Evolutionary conservation across 2,113 vertebrate species (phyloP).

Genomic region (Phocoena phocoena): DNA sequence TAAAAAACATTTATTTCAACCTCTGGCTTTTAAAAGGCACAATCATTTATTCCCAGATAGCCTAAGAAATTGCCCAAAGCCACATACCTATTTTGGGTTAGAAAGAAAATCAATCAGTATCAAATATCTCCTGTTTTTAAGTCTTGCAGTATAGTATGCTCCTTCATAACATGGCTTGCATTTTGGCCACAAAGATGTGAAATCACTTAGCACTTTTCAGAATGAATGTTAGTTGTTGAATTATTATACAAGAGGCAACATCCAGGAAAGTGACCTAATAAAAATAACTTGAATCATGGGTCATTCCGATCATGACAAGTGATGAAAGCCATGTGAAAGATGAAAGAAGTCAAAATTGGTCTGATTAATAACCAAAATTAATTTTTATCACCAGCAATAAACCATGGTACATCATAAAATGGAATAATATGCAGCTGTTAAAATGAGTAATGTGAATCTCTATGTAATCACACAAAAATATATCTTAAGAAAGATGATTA

Average conservation of each 20-base stretch:
- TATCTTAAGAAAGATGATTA: background rate
- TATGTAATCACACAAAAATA: background rate
- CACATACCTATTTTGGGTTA: background rate
- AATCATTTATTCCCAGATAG: background rate
- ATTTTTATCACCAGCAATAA: conserved; percentile 68
- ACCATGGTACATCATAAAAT: conserved; percentile 43
- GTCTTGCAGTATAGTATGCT: background rate
- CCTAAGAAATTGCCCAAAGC: background rate
- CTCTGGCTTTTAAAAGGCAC: background rate
- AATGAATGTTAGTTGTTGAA: conserved; percentile 23
- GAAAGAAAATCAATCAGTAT: background rate
- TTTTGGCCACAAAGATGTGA: background rate
- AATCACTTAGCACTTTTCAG: background rate
- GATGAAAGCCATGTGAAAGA: conserved; percentile 29
- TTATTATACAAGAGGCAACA: conserved; percentile 14
- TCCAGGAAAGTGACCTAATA: conserved; percentile 14
- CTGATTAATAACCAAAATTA: conserved; percentile 54
- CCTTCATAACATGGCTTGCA: background rate
- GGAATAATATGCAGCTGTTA: conserved; percentile 48
- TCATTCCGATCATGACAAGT: conserved; percentile 7
- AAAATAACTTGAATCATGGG: conserved; percentile 27
- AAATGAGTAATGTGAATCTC: conserved; percentile 42
- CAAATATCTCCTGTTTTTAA: background rate
- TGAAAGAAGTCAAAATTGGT: conserved; percentile 51
- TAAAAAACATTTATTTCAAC: background rate